These are phyloP conservation scores for Scaptomyza reducta DNA, from an alignment of 2,888 invertebrate genomes.

Conservation along the genomic window DNA sequence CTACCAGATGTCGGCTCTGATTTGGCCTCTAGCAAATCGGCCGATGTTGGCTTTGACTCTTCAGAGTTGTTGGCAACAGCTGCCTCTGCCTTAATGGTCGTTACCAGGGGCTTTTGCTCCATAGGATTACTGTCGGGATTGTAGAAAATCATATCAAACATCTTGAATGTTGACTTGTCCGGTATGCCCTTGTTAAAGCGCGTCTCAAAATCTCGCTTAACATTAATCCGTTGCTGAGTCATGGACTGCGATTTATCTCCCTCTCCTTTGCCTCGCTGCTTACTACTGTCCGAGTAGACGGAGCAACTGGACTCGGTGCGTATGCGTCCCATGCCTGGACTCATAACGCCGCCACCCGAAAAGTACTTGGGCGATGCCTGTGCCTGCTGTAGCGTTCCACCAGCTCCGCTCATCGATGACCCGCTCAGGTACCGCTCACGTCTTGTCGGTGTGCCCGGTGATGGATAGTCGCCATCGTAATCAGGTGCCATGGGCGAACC, in stretches of 20 bases:
- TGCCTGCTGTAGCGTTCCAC: slow-evolving; percentile 46
- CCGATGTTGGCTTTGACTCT: slow-evolving; percentile 48
- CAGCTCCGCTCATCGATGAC: slow-evolving; percentile 49
- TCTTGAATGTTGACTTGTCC: slow-evolving; percentile 90
- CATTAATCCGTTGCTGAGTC: slow-evolving; percentile 84
- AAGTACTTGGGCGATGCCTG: slow-evolving; percentile 70
- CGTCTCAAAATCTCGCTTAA: slow-evolving; percentile 80
- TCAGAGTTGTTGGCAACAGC: slow-evolving; percentile 21
- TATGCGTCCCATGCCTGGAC: slow-evolving; percentile 77
- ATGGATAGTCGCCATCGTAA: slow-evolving; percentile 61
- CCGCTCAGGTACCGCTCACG: slow-evolving; percentile 79
- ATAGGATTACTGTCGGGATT: slow-evolving; percentile 93
- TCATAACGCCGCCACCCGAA: slow-evolving; percentile 63
- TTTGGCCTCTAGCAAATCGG: slow-evolving; percentile 51
- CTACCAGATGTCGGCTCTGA: slow-evolving; percentile 62
- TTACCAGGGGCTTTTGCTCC: slow-evolving; percentile 83
- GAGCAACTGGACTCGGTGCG: slow-evolving; percentile 84
- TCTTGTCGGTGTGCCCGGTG: slow-evolving; percentile 63
- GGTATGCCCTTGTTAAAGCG: slow-evolving; percentile 83
- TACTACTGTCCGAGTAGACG: slow-evolving; percentile 79
- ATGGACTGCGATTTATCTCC: slow-evolving; percentile 85
- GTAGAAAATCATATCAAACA: slow-evolving; percentile 96
- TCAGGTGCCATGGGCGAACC: slow-evolving; percentile 67
- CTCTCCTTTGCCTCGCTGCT: slow-evolving; percentile 76
- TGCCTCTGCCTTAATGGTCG: slow-evolving; percentile 80